Percentiles rank a stretch among this genome's conserved stretches.
Conservation (phyloP, 2,797 vertebrate genomes). For the Orientallactaga sibirica region DNA sequence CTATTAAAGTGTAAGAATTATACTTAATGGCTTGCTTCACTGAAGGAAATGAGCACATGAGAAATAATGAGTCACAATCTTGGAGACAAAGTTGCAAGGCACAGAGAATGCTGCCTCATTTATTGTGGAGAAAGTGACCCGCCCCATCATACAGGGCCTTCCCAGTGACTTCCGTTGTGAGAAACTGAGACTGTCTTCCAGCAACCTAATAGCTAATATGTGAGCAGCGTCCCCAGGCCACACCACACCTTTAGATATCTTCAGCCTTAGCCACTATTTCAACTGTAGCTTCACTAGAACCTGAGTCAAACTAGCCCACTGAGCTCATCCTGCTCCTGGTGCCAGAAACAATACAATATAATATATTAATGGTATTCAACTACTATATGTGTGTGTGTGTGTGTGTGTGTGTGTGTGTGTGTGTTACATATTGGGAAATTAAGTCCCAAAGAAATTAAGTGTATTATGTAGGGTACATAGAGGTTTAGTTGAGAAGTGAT, state of each 20-base stretch:
- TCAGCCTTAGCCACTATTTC: neutral
- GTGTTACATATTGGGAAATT: neutral
- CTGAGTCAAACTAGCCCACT: neutral
- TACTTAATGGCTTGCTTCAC: neutral
- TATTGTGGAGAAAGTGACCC: neutral
- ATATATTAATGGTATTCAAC: neutral
- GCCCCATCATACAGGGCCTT: rapidly evolving
- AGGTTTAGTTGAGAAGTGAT: neutral
- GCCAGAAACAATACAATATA: neutral
- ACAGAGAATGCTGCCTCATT: neutral
- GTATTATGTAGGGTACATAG: neutral
- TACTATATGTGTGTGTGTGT: too few relatives aligned
- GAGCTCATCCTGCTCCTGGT: neutral
- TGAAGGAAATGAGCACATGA: neutral
- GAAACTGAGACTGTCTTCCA: neutral
- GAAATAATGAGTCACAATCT: neutral
- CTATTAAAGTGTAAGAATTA: neutral
- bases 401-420: too few relatives aligned
- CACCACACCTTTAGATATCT: neutral
- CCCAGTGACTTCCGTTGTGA: rapidly evolving
- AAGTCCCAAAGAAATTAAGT: neutral
- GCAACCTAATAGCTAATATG: neutral
- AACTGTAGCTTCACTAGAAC: neutral
- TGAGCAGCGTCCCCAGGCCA: too few relatives aligned
- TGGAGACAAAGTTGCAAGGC: neutral